Base-by-base conservation (phyloP, 2,113 vertebrate species). In the Acanthochromis polyacanthus region DNA sequence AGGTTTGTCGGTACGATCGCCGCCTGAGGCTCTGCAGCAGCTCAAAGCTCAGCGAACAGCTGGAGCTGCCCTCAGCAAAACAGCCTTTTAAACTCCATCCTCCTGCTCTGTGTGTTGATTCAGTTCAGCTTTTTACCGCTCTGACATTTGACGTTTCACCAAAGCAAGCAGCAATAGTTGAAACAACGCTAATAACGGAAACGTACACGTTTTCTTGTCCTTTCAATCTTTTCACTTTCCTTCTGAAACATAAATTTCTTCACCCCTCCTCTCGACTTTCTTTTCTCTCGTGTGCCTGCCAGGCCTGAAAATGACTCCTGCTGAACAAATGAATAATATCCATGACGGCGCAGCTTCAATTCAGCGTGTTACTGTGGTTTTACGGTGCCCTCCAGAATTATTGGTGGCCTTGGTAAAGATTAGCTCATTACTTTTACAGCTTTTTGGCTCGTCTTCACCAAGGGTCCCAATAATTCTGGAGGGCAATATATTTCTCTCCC, bases 361-460 rank as follows among this genome's bases (percentile, higher is more conserved):
- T 66, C 81, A 73, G 71, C 53, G 9, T 57, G 58, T 78, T 81
- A 59, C 67, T 20, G 64, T 71, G 32, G 32, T 63, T 89, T 77
- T 78, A 89, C 65, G 43, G 68, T 74, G 81, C 88, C 85, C 85
- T 88, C 74, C 71, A 79, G 88, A 83, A 62, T 84, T 78, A 86
- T 84, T 55, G 65, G 76, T 71, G 70, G 71, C 82, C 80, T 82
- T 56, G 62, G 71, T 86, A 64, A 87, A 92, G 84, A 90, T 89
- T 81, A 88, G 79, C 85, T 87, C 79, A 82, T 88, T 87, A 88
- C 82, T 81, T 89, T 88, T 82, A 89, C 82, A 71, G 84, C 80
- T 58, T 74, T 81, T 85, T 81, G 85, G 78, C 82, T 84, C 71
- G 71, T 85, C 77, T 72, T 88, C 71, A 78, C 72, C 48, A 40